Conservation (phyloP, 2,797 vertebrate genomes). For the Lemur catta region DNA sequence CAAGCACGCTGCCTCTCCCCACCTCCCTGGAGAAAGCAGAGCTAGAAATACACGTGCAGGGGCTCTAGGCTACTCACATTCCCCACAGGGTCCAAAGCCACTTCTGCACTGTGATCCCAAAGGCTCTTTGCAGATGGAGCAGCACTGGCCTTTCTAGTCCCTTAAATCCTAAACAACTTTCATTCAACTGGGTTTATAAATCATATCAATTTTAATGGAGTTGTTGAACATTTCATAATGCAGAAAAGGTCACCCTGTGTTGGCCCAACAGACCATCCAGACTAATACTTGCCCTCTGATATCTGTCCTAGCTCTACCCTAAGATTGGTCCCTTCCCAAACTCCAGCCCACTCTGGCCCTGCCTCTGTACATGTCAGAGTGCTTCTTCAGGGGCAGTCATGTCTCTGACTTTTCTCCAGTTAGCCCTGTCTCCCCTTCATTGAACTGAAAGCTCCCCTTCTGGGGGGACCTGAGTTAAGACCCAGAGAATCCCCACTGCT, state of each 20-base stretch:
- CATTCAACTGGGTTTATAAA: not conserved
- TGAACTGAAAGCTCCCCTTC: not conserved
- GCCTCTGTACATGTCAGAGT: not conserved
- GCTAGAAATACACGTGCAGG: not conserved
- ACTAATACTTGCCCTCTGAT: not conserved
- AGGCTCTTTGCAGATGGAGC: not conserved
- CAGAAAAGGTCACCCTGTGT: not conserved
- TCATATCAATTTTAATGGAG: not conserved
- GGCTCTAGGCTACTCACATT: not conserved
- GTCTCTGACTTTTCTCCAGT: not conserved
- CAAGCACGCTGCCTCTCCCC: not conserved
- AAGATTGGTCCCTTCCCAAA: not conserved
- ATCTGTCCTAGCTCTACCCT: not conserved
- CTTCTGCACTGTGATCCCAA: not conserved
- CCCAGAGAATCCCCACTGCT: not conserved
- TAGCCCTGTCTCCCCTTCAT: not conserved
- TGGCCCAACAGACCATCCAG: not conserved
- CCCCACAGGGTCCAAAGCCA: not conserved
- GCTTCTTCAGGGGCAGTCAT: not conserved
- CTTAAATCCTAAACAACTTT: not conserved
- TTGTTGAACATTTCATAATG: not conserved
- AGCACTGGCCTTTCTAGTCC: not conserved
- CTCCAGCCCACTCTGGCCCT: not conserved
- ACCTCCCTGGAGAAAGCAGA: not conserved
- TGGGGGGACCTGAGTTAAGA: not conserved